Conservation (phyloP, 2,113 vertebrate genomes). For the Muntiacus muntjak region DNA sequence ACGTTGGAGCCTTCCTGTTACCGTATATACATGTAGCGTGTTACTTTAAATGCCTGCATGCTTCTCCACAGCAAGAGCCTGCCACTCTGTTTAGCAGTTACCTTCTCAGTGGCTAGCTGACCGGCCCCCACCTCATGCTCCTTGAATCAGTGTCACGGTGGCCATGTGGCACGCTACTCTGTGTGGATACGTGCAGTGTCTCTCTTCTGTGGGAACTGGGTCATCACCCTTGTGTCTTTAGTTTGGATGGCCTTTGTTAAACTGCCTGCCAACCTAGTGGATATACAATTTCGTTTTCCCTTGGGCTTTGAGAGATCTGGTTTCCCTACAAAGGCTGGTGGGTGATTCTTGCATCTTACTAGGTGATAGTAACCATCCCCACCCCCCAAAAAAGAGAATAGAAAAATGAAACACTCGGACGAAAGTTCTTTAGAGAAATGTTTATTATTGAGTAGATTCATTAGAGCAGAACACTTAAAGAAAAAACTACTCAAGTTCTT, state of each 20-base stretch:
- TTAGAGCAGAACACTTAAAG: not conserved
- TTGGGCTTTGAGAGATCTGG: not conserved
- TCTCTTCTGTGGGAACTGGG: not conserved
- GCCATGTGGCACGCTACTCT: rapidly evolving
- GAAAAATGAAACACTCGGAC: not conserved
- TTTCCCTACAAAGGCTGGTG: not conserved
- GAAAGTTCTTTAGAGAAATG: conserved; percentile 16
- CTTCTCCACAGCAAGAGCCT: rapidly evolving
- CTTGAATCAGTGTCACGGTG: rapidly evolving
- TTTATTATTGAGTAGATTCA: conserved; percentile 7
- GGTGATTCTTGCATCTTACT: not conserved
- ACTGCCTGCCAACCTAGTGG: not conserved
- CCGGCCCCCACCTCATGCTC: too few relatives aligned
- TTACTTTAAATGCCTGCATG: rapidly evolving
- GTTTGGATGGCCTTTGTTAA: not conserved
- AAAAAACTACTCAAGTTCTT: not conserved
- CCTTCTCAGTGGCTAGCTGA: not conserved
- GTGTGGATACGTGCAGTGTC: rapidly evolving
- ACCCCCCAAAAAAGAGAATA: not conserved
- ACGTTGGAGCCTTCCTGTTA: too few relatives aligned
- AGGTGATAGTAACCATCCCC: not conserved
- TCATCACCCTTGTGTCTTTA: not conserved
- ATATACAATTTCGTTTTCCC: not conserved
- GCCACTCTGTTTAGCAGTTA: rapidly evolving
- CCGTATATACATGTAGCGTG: rapidly evolving